These are phyloP conservation scores for Pararge aegeria DNA, from an alignment of 1,140 invertebrate species.

Conservation along the genomic window DNA sequence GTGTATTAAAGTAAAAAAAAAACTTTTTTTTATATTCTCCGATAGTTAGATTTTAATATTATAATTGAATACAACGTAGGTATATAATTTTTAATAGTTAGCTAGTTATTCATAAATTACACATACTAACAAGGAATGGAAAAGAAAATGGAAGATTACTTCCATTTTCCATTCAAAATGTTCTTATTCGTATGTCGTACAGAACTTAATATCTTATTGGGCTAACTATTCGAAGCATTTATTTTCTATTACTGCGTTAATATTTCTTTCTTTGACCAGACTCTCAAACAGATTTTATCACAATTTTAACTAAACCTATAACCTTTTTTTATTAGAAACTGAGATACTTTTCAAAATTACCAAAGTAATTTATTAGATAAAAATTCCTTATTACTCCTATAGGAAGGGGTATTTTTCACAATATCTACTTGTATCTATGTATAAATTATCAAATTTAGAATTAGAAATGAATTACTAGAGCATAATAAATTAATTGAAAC, in stretches of 20 bases:
- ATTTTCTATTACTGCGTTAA: not conserved
- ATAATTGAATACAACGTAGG: too few species aligned
- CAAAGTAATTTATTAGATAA: constrained; percentile 23
- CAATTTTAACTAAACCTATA: not conserved
- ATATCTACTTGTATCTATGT: constrained; percentile 64
- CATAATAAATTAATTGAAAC: constrained; percentile 75
- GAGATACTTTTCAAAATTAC: not conserved
- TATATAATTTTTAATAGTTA: too few species aligned
- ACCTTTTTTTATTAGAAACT: not conserved
- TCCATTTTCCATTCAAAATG: too few species aligned
- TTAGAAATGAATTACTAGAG: constrained; percentile 77
- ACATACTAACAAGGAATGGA: too few species aligned
- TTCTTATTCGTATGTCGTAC: not conserved
- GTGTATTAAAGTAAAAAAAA: not conserved
- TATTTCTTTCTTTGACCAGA: not conserved
- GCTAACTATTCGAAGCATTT: not conserved
- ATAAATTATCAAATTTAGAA: constrained; percentile 74
- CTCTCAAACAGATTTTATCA: constrained; percentile 1
- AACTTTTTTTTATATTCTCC: not conserved
- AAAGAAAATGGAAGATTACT: too few species aligned
- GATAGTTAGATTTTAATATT: not conserved
- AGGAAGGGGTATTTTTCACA: constrained; percentile 41
- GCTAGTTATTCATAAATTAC: too few species aligned
- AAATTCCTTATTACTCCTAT: constrained; percentile 20
- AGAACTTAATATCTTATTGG: not conserved